Evolutionary conservation across 2,113 vertebrate species (phyloP), one percentile per base, ranked within the genome.

Genomic region (Amblyopsis rosae): DNA sequence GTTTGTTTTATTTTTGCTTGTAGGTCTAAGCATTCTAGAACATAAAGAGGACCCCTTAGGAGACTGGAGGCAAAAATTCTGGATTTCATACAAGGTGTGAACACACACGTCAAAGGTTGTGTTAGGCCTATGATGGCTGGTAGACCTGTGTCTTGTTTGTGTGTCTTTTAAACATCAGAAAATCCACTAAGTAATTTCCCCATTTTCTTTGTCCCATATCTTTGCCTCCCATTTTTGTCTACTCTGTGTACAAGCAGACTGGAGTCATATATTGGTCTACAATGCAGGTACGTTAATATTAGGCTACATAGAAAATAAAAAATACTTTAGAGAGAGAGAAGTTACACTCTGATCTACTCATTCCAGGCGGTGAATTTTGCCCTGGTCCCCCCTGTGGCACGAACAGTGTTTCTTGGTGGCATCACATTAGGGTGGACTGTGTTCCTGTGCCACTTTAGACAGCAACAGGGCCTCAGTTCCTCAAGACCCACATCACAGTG

Each of bases 1-100:
- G 9, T 45, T 11, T 32, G 8, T 9, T 19, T 8, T 54, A 6
- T n/a, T 62, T 53, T 49, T 60, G 51, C 9, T 68, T 66, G 53
- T 10, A 95, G 93, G 94, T 58, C 88, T 95, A 57, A 92, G 93
- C 79, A 80, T 93, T 12, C 71, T 95, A 16, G 93, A 95, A 76
- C 77, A 81, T 8, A 90, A 84, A 81, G 79, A 89, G 1, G 91
- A 94, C 62, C 81, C 82, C 0, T 76, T 93, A 51, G 87, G 90
- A 82, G 92, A 93, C 75, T 91, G 94, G 85, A 89, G 67, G 72
- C 83, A 93, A 8, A 94, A 93, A 76, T 95, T 95, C 81, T 93
- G 89, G 93, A 86, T 86, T 17, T 93, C 93, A 26, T 93, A 93
- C 75, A 91, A 92, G 85, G 92, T 94, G 76, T 0, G 15, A 49